Percentiles rank a stretch among this genome's conserved stretches.
These are phyloP conservation scores for Dicaeum eximium DNA, from an alignment of 2,113 vertebrate species.

Conservation along the genomic window DNA sequence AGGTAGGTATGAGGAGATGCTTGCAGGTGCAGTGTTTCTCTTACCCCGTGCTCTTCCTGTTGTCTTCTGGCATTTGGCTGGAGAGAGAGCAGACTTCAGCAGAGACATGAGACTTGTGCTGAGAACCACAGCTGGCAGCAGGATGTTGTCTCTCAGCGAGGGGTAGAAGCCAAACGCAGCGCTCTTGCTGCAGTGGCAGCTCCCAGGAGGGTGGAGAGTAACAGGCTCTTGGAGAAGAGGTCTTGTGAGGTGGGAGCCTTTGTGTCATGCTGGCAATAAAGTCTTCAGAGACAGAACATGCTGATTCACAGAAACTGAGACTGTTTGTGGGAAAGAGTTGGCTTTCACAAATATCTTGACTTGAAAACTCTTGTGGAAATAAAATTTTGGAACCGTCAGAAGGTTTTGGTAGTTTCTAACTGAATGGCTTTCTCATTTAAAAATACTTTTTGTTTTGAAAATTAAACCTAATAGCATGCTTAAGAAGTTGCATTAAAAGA, in stretches of 20 bases:
- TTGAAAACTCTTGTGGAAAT: slow-evolving; percentile 42
- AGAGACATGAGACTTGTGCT: neutral
- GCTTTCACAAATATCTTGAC: slow-evolving; percentile 27
- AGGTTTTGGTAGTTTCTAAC: slow-evolving; percentile 37
- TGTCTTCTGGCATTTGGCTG: neutral
- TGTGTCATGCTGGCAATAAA: neutral
- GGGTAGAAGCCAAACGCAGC: neutral
- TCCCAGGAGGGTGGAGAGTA: neutral
- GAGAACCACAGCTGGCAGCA: neutral
- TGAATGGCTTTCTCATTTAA: slow-evolving; percentile 19
- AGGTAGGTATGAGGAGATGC: neutral
- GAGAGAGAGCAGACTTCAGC: neutral
- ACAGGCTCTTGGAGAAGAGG: neutral
- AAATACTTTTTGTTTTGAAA: slow-evolving; percentile 38
- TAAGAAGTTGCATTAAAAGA: neutral
- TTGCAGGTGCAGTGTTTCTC: neutral
- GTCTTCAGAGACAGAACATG: slow-evolving; percentile 3
- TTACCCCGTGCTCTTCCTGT: neutral
- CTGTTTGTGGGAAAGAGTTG: slow-evolving; percentile 43
- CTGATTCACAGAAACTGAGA: slow-evolving; percentile 46
- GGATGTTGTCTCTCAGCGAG: neutral
- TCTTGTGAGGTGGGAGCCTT: slow-evolving; percentile 11
- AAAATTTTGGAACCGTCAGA: slow-evolving; percentile 7
- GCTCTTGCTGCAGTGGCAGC: neutral
- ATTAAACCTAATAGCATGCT: slow-evolving; percentile 21